A percentile compares a stretch with the other conserved stretches of the same genome.
Conservation (phyloP, 2,888 invertebrate genomes). For the Diaprepes abbreviatus region DNA sequence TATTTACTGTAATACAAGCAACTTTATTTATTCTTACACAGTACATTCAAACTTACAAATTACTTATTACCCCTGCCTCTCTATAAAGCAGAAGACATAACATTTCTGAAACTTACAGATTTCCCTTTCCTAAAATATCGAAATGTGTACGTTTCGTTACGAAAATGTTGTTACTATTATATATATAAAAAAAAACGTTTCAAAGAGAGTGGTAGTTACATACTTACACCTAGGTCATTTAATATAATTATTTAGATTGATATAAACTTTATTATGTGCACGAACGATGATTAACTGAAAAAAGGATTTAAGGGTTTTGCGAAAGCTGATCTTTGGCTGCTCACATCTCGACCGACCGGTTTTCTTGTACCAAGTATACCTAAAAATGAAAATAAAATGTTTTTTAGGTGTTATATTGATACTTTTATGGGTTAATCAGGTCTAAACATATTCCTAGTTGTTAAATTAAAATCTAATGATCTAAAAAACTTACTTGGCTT, state of each 20-base stretch:
- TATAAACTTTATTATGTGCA: constrained; percentile 60
- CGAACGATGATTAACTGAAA: constrained; percentile 62
- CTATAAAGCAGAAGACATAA: constrained; percentile 54
- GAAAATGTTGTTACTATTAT: constrained; percentile 48
- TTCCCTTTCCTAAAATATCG: constrained; percentile 53
- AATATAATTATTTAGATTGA: constrained; percentile 51
- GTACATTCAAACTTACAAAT: constrained; percentile 67
- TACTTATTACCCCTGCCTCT: constrained; percentile 60
- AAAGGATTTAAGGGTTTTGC: constrained; percentile 46
- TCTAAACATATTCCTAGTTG: too few relatives aligned
- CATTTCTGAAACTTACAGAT: constrained; percentile 61
- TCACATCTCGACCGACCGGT: constrained; percentile 68
- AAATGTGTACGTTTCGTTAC: constrained; percentile 60
- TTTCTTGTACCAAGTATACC: constrained; percentile 91
- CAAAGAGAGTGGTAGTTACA: constrained; percentile 60
- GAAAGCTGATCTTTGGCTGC: constrained; percentile 38
- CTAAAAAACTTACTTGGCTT: constrained; percentile 72
- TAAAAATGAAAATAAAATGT: constrained; percentile 26
- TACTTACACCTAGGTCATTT: constrained; percentile 52
- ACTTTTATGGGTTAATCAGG: too few relatives aligned
- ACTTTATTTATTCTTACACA: constrained; percentile 67
- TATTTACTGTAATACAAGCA: constrained; percentile 61
- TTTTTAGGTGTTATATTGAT: too few relatives aligned
- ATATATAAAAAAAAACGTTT: constrained; percentile 49
- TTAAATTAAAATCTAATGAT: too few relatives aligned